Percentiles rank a stretch among this genome's conserved stretches.
phyloP scores from a whole-genome alignment of 2,113 vertebrate species.

The Malaclemys terrapin region DNA sequence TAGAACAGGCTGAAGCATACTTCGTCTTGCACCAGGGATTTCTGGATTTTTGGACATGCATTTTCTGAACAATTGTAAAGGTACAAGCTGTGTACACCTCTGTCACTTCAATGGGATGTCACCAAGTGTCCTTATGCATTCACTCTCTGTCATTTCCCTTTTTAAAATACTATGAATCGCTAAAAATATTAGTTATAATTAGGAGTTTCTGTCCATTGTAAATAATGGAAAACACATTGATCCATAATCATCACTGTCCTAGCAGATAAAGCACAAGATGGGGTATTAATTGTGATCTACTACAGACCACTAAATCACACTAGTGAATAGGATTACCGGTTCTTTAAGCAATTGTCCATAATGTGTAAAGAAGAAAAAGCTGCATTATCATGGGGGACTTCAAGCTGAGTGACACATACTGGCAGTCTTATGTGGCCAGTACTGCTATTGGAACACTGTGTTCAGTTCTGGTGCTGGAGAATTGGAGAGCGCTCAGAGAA shows the following conservation, averaged over 20 bases:
- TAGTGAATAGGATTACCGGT: neutral
- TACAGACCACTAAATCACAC: neutral
- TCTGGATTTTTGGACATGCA: neutral
- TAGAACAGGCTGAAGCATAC: neutral
- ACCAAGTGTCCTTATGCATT: neutral
- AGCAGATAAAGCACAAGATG: neutral
- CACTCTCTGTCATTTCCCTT: neutral
- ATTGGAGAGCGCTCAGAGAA: neutral
- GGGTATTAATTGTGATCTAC: neutral
- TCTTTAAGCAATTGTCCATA: neutral
- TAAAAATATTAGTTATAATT: neutral
- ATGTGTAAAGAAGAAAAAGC: neutral
- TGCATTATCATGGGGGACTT: neutral
- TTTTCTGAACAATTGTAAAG: neutral
- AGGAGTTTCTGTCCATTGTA: neutral
- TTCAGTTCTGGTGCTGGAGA: accelerated
- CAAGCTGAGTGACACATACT: neutral
- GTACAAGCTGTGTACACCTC: neutral
- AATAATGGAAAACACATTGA: neutral
- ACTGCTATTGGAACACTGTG: neutral
- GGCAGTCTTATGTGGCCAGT: neutral
- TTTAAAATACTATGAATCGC: neutral
- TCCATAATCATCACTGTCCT: neutral
- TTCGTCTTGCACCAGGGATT: neutral
- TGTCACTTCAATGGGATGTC: neutral